These are phyloP conservation scores for Morinoia aosen DNA, from an alignment of 2,888 invertebrate genomes.

Conservation along the genomic window DNA sequence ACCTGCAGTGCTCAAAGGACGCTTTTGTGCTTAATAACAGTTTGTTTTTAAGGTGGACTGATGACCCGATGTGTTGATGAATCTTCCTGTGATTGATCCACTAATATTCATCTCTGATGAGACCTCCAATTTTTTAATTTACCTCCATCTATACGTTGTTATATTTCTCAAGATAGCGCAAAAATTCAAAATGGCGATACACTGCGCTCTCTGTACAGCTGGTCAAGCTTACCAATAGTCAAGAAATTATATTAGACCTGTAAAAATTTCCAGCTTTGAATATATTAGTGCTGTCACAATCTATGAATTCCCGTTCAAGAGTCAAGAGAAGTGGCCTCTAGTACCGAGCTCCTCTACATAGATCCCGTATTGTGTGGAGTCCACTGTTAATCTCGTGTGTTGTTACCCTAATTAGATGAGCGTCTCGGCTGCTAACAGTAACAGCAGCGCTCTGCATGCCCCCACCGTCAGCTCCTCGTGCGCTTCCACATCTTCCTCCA, in stretches of 20 bases:
- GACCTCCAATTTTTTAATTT: background rate
- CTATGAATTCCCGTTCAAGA: background rate
- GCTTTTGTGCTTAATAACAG: background rate
- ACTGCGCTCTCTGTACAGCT: no score
- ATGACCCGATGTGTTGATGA: background rate
- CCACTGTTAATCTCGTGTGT: background rate
- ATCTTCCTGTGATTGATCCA: background rate
- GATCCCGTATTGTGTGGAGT: background rate
- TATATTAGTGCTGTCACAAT: background rate
- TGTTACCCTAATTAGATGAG: slow-evolving; percentile 14
- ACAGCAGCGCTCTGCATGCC: slow-evolving; percentile 19
- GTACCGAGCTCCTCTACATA: background rate
- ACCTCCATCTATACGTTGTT: no score
- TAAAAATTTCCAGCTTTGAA: background rate
- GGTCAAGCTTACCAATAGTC: no score
- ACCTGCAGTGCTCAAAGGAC: background rate
- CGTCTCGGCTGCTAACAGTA: slow-evolving; percentile 13
- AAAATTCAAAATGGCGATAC: no score
- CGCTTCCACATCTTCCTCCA: background rate
- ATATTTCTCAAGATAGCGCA: no score
- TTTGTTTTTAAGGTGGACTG: background rate
- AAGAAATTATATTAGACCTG: background rate
- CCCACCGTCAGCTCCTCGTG: slow-evolving; percentile 6
- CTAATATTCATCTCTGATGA: background rate
- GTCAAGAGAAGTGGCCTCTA: background rate